Conservation (phyloP, 2,888 invertebrate genomes). For the Pollenia labialis region DNA sequence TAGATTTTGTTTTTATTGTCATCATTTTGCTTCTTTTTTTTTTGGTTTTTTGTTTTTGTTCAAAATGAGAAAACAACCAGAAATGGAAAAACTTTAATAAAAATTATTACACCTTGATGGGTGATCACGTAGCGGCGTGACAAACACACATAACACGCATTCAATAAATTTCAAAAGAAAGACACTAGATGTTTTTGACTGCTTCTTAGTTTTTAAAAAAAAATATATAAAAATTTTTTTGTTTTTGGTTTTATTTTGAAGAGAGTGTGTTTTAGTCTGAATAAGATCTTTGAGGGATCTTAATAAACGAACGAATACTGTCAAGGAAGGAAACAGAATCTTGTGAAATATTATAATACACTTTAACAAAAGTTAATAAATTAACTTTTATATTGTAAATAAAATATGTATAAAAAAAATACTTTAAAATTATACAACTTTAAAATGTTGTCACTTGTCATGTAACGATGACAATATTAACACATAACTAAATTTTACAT, state of each 20-base stretch:
- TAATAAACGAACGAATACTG: slow-evolving; percentile 28
- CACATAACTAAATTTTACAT: too few relatives aligned
- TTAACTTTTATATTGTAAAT: not conserved
- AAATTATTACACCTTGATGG: slow-evolving; percentile 84
- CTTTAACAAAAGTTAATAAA: slow-evolving; percentile 8
- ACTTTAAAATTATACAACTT: too few relatives aligned
- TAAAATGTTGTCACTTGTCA: too few relatives aligned
- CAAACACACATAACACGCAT: slow-evolving; percentile 75
- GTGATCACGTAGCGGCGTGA: slow-evolving; percentile 82
- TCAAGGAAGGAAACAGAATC: slow-evolving; percentile 41
- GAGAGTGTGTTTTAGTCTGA: not conserved
- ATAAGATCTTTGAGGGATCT: slow-evolving; percentile 57
- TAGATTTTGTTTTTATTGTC: slow-evolving; percentile 60
- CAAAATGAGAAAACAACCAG: slow-evolving; percentile 29
- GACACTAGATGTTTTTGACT: slow-evolving; percentile 38
- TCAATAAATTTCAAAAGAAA: slow-evolving; percentile 78
- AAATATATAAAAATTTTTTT: not conserved
- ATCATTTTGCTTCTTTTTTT: slow-evolving; percentile 21
- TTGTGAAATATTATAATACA: slow-evolving; percentile 34
- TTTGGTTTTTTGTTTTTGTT: slow-evolving; percentile 19
- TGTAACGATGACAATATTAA: too few relatives aligned
- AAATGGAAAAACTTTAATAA: slow-evolving; percentile 78
- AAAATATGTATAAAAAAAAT: too few relatives aligned
- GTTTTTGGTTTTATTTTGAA: slow-evolving; percentile 1
- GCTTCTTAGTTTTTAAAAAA: not conserved